phyloP scores from a whole-genome alignment of 2,888 invertebrate species.

The Troglohyphantes excavatus region DNA sequence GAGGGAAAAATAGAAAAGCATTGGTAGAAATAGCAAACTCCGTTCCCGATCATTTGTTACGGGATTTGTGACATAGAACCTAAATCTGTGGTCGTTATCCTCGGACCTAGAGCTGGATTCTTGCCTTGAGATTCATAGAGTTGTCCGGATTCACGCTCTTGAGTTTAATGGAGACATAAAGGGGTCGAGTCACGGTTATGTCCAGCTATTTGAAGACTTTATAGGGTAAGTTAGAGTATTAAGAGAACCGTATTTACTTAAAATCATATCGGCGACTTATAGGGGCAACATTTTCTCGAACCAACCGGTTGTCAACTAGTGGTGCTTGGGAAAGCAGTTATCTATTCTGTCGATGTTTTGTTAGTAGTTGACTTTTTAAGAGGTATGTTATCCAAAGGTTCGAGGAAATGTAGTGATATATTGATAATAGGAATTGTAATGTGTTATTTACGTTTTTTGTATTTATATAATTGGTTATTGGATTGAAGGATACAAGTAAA shows the following conservation, averaged over 20 bases:
- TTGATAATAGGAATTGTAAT: too few relatives aligned
- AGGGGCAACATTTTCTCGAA: background rate
- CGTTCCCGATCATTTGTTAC: background rate
- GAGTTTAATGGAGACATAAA: slow-evolving; percentile 9
- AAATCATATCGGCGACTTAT: slow-evolving; percentile 1
- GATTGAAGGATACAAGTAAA: too few relatives aligned
- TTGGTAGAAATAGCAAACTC: background rate
- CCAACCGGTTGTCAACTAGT: background rate
- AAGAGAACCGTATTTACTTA: slow-evolving; percentile 6
- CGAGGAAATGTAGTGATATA: too few relatives aligned
- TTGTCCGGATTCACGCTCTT: slow-evolving; percentile 5
- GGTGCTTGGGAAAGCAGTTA: background rate
- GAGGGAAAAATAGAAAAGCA: background rate
- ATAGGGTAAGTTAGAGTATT: background rate
- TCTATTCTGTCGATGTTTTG: background rate
- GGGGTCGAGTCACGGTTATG: slow-evolving; percentile 1
- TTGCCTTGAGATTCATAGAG: background rate
- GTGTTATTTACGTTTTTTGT: too few relatives aligned
- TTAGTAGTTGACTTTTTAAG: background rate
- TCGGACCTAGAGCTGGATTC: background rate
- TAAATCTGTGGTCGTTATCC: slow-evolving; percentile 5
- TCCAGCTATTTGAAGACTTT: slow-evolving; percentile 1
- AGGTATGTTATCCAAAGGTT: too few relatives aligned
- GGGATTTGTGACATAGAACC: background rate
- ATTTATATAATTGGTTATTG: too few relatives aligned